A percentile compares a stretch with the other conserved stretches of the same genome.
These are phyloP conservation scores for Holotrichia oblita DNA, from an alignment of 1,140 invertebrate genomes.

Conservation along the genomic window DNA sequence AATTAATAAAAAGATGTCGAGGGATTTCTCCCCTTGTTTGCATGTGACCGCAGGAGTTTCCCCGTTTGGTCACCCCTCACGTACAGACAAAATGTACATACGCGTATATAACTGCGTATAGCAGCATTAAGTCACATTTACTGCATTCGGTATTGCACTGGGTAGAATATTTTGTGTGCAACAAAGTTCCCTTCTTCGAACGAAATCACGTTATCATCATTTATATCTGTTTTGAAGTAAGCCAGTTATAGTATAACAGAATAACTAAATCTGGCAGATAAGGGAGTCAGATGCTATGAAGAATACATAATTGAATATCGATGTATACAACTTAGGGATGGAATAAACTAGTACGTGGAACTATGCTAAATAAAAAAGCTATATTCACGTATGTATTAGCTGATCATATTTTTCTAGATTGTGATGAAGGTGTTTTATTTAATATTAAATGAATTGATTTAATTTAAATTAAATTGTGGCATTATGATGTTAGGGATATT, in stretches of 20 bases:
- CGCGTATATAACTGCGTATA: background rate
- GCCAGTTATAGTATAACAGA: background rate
- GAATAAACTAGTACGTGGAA: too few species aligned
- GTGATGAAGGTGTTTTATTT: too few species aligned
- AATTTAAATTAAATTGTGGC: too few species aligned
- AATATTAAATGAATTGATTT: too few species aligned
- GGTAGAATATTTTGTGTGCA: background rate
- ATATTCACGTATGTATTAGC: too few species aligned
- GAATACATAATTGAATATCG: background rate
- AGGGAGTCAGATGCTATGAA: background rate
- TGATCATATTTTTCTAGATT: too few species aligned
- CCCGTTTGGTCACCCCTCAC: conserved; percentile 25
- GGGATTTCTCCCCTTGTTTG: conserved; percentile 43
- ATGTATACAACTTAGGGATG: too few species aligned
- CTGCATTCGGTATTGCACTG: background rate
- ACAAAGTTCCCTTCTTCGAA: background rate
- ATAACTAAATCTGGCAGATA: background rate
- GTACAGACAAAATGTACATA: background rate
- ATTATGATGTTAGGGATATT: too few species aligned
- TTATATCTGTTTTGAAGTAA: conserved; percentile 28
- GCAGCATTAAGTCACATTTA: background rate
- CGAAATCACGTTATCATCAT: conserved; percentile 20
- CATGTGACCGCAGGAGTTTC: conserved; percentile 43
- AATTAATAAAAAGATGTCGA: conserved; percentile 45
- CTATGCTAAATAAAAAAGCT: too few species aligned